These are phyloP conservation scores for Mormyrus proboscirostris DNA, from an alignment of 2,797 vertebrate genomes.

Conservation along the genomic window DNA sequence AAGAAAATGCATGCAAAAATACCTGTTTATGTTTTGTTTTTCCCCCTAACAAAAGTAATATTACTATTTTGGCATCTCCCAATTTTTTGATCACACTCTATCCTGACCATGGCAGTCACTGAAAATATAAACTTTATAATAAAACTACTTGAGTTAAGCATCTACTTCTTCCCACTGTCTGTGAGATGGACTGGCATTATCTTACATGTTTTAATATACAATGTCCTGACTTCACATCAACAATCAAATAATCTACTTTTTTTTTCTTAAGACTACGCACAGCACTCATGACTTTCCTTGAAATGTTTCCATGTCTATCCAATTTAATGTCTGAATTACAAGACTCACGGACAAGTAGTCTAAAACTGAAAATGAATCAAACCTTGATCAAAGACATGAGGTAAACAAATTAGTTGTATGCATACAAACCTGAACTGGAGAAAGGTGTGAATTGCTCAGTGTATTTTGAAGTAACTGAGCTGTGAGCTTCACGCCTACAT, in stretches of 20 bases:
- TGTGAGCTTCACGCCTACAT: neutral
- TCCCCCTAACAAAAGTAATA: neutral
- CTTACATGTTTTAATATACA: neutral
- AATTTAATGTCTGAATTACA: neutral
- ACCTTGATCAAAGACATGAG: neutral
- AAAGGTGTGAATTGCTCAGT: constrained; percentile 17
- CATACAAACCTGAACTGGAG: neutral
- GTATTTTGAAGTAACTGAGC: neutral
- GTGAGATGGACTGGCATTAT: neutral
- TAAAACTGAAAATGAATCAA: constrained; percentile 14
- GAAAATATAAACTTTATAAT: neutral
- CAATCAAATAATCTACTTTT: neutral
- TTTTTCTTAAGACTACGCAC: neutral
- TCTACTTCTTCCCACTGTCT: neutral
- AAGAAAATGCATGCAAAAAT: neutral
- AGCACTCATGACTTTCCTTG: neutral
- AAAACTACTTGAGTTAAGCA: neutral
- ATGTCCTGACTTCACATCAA: neutral
- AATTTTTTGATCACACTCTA: neutral
- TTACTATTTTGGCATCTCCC: neutral
- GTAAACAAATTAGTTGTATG: neutral
- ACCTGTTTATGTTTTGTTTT: neutral
- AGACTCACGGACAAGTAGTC: neutral
- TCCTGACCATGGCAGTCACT: neutral
- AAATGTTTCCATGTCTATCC: neutral